Evolutionary conservation across 2,113 vertebrate genomes (phyloP).

Genomic region (Percina caprodes): DNA sequence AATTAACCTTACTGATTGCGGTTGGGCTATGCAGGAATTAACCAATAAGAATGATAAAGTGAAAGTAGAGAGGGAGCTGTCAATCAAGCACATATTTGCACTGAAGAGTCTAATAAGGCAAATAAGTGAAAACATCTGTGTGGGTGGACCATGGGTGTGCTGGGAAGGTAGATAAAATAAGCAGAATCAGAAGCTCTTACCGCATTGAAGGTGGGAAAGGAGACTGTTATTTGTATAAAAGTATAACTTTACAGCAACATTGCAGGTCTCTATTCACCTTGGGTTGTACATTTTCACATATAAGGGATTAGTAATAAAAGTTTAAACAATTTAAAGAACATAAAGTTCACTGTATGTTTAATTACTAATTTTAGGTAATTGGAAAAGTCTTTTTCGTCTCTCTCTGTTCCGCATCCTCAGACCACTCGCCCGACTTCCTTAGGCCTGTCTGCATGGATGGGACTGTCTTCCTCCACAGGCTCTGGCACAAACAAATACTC

Average conservation of each 20-base stretch:
- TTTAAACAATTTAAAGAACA: neutral
- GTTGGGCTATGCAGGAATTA: neutral
- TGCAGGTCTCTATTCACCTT: neutral
- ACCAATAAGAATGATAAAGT: neutral
- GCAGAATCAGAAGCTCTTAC: neutral
- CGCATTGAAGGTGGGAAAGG: neutral
- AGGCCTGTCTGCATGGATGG: slow-evolving; percentile 14
- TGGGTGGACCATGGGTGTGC: neutral
- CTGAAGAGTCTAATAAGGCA: slow-evolving; percentile 1
- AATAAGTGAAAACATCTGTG: slow-evolving; percentile 5
- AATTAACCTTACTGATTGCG: neutral
- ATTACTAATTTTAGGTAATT: neutral
- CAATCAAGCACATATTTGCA: neutral
- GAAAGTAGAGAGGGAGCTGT: neutral
- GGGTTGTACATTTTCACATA: slow-evolving; percentile 10
- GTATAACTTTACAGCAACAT: neutral
- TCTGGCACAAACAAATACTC: slow-evolving; percentile 58
- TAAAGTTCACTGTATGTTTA: neutral
- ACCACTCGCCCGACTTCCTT: slow-evolving; percentile 56
- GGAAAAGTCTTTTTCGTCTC: slow-evolving; percentile 38
- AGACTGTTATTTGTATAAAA: slow-evolving; percentile 12
- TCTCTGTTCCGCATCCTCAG: slow-evolving; percentile 82
- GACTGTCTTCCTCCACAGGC: slow-evolving; percentile 44
- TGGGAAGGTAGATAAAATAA: neutral
- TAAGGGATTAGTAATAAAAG: neutral